Conservation (phyloP, 2,113 vertebrate genomes). For the Scolopax mira region DNA sequence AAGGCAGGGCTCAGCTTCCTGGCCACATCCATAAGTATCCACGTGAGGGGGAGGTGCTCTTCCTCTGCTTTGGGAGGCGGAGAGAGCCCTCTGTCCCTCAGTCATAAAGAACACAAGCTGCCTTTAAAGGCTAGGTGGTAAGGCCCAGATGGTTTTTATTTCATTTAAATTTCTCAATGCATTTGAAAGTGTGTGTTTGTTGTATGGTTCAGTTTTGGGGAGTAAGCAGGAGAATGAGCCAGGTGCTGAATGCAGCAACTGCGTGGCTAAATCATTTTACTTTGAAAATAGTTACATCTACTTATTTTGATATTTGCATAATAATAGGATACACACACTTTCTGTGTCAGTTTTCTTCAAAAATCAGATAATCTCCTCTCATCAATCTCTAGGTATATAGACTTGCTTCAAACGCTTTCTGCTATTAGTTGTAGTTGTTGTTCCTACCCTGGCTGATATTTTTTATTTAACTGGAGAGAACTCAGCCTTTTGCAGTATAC, state of each 20-base stretch:
- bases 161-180: not conserved
- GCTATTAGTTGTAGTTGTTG: not conserved
- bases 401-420: not conserved
- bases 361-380: not conserved
- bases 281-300: not conserved
- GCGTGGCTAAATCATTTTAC: not conserved
- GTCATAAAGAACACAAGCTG: not conserved
- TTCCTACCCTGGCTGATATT: not conserved
- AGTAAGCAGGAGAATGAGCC: not conserved
- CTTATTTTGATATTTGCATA: not conserved
- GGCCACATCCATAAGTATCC: fast-evolving
- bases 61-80: fast-evolving
- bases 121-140: not conserved
- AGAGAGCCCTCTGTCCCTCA: not conserved
- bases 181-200: not conserved
- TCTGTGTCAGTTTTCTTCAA: not conserved
- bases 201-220: not conserved
- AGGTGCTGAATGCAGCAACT: not conserved
- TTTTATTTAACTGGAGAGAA: not conserved
- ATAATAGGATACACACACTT: not conserved
- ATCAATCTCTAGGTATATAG: not conserved
- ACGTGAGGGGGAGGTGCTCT: fast-evolving
- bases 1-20: not conserved
- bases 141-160: not conserved
- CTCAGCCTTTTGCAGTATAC: not conserved